These are phyloP conservation scores for Spodoptera frugiperda DNA, from an alignment of 1,140 invertebrate species.

Conservation along the genomic window DNA sequence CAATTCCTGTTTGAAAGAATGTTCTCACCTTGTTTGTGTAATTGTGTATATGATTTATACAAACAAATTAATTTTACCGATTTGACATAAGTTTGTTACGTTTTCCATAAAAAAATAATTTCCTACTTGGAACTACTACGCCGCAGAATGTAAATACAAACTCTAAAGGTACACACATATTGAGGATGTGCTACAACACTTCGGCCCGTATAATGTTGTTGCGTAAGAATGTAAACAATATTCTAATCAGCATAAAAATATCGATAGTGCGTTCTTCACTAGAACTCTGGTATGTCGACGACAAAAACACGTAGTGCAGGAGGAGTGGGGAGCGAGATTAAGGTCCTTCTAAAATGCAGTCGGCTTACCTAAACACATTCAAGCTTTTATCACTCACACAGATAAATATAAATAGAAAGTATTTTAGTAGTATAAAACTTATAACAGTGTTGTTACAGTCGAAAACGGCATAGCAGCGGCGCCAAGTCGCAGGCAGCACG, in stretches of 20 bases:
- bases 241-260: slow-evolving; percentile 56
- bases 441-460: slow-evolving; percentile 51
- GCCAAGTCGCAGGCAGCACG: slow-evolving; percentile 57
- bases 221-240: slow-evolving; percentile 47
- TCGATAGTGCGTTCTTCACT: slow-evolving; percentile 73
- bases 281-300: slow-evolving; percentile 77
- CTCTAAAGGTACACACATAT: slow-evolving; percentile 19
- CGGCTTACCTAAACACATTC: slow-evolving; percentile 73
- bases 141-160: slow-evolving; percentile 12
- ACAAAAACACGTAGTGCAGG: slow-evolving; percentile 79
- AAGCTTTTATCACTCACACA: slow-evolving; percentile 72
- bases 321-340: slow-evolving; percentile 75
- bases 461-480: slow-evolving; percentile 31
- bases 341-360: slow-evolving; percentile 82
- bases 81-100: not conserved
- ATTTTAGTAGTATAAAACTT: slow-evolving; percentile 57
- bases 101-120: slow-evolving; percentile 15
- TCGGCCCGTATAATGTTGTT: slow-evolving; percentile 29
- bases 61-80: slow-evolving; percentile 28
- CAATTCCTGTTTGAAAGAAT: slow-evolving; percentile 69
- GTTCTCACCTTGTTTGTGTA: slow-evolving; percentile 41
- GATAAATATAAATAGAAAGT: slow-evolving; percentile 55
- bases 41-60: slow-evolving; percentile 32
- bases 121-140: slow-evolving; percentile 28
- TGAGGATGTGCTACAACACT: slow-evolving; percentile 36